Evolutionary conservation across 2,797 vertebrate species (phyloP).

Genomic region (Sphenodon punctatus): DNA sequence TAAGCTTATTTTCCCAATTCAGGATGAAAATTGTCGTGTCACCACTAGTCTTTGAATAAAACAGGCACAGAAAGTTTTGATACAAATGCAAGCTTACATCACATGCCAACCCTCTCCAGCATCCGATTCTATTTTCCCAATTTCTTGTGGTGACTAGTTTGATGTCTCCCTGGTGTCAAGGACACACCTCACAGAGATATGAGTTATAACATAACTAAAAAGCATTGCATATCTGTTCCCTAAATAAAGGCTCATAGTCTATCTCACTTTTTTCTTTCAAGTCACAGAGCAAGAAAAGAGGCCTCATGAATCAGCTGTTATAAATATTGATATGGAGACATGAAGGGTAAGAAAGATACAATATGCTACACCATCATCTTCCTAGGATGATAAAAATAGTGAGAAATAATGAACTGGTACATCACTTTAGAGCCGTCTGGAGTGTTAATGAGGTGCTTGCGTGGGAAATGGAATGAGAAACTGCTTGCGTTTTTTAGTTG

Average conservation of each 20-base stretch:
- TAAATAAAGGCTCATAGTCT: background rate
- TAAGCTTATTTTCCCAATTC: too few relatives aligned
- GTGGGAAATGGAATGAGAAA: background rate
- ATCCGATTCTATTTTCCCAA: background rate
- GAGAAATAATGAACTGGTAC: background rate
- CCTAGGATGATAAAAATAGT: background rate
- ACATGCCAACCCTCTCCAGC: background rate
- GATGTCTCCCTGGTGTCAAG: background rate
- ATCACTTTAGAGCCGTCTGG: background rate
- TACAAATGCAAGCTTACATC: too few relatives aligned
- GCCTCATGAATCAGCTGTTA: background rate
- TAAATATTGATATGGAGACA: background rate
- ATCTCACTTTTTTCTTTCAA: background rate
- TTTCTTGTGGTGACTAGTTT: background rate
- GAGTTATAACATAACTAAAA: background rate
- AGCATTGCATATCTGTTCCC: background rate
- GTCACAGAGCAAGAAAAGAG: background rate
- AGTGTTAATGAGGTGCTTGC: background rate
- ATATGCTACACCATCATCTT: background rate
- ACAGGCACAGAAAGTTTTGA: too few relatives aligned
- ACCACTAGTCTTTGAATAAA: too few relatives aligned
- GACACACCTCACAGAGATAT: background rate
- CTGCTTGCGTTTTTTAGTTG: background rate
- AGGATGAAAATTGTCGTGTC: too few relatives aligned
- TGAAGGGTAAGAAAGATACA: background rate